Evolutionary conservation across 2,888 invertebrate species (phyloP), one percentile per base, ranked within the genome.

Genomic region (Athalia cordata): DNA sequence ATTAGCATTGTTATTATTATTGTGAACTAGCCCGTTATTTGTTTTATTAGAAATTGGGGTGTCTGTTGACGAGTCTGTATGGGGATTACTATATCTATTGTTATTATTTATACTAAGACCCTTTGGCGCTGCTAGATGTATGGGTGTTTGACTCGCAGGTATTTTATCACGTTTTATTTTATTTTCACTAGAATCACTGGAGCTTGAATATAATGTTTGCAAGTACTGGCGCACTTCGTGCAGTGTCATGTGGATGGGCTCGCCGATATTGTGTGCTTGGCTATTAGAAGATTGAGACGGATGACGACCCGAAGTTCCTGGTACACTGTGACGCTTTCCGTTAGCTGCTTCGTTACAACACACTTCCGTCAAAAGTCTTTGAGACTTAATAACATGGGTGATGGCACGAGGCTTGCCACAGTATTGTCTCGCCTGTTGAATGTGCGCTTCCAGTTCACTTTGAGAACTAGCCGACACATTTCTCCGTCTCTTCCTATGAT

Each of bases 221-320:
- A 96, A 92, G 89, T 96, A 96, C 86, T 95, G 95, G 81, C 96
- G 93, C 87, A 96, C 96, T 91, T 96, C 96, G 84, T 95, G 95
- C 78, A 97, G 90, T 8, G 96, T 96, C 94, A 96, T 95, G 88
- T 96, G 96, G 81, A 96, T 93, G 3, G 95, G 95, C 87, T 96
- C 96, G 3, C 93, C 92, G 77, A 92, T 92, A 72, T 93, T 93
- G 80, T 93, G 93, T 13, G 92, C 91, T 82, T 90, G 91, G 81
- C 91, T 92, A 81, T 92, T 92, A 65, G 91, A 91, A 1, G 86
- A 83, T 50, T 86, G 83, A 8, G 78, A 66, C 82, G 87, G 78
- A 64, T 84, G 82, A 7, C 82, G 79, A 3, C 91, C 89, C 5
- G 95, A 94, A 4, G 94, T 93, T 57, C 94, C 93, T 0, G 93